Evolutionary conservation across 2,113 vertebrate species (phyloP).

Genomic region (Caranx melampygus): DNA sequence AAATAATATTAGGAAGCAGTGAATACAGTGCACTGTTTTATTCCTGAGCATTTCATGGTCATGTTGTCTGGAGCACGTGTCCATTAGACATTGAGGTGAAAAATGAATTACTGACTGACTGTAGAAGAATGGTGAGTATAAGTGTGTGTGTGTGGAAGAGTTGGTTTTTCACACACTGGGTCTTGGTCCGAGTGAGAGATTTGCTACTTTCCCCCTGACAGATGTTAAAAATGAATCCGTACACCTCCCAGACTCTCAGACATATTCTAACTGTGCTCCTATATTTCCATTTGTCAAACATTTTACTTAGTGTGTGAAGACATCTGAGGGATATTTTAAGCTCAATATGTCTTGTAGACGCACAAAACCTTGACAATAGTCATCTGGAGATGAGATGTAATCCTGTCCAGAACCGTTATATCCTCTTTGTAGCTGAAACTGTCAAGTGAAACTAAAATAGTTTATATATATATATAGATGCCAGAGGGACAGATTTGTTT

Average conservation of each 20-base stretch:
- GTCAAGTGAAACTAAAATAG: neutral
- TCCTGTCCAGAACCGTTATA: neutral
- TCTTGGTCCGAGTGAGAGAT: constrained; percentile 40
- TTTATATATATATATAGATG: neutral
- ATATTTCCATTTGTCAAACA: neutral
- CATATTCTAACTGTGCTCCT: no score
- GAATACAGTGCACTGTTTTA: neutral
- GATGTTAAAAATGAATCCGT: neutral
- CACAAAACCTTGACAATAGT: neutral
- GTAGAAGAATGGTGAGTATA: constrained; percentile 58
- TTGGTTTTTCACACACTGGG: constrained; percentile 41
- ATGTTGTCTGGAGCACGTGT: constrained; percentile 40
- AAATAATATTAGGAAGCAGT: neutral
- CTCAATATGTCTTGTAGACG: neutral
- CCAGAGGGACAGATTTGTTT: neutral
- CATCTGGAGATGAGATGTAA: neutral
- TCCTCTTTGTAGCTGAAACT: neutral
- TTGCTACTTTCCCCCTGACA: constrained; percentile 4
- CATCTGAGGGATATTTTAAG: neutral
- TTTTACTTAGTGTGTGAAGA: neutral
- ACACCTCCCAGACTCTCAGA: neutral
- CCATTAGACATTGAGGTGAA: neutral
- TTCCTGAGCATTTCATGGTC: constrained; percentile 48
- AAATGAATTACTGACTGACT: neutral
- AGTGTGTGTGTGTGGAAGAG: neutral